phyloP scores from a whole-genome alignment of 2,797 vertebrate genomes.

The Buceros bicornis region DNA sequence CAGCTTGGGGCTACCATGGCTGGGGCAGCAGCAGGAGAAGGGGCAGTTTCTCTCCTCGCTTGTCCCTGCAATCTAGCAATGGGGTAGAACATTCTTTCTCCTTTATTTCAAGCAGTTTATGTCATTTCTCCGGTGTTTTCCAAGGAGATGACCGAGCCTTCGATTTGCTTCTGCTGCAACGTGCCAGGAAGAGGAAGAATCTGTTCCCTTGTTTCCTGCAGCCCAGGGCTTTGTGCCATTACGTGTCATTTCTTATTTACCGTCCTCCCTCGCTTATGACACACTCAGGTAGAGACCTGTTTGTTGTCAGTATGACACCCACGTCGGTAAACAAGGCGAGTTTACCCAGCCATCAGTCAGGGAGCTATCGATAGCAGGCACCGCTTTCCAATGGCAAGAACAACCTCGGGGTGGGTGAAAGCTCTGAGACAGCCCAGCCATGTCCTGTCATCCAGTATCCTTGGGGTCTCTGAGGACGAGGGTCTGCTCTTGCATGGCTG shows the following conservation, averaged over 20 bases:
- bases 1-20: background rate
- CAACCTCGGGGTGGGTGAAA: background rate
- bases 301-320: constrained; percentile 71
- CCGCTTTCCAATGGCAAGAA: background rate
- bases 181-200: background rate
- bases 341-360: constrained; percentile 64
- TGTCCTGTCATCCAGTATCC: background rate
- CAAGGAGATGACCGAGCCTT: background rate
- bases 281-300: constrained; percentile 56
- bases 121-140: fast-evolving
- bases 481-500: background rate
- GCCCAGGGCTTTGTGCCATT: background rate
- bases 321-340: constrained; percentile 48
- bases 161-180: background rate
- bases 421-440: background rate
- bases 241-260: constrained; percentile 56
- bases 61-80: fast-evolving
- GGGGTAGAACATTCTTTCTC: background rate
- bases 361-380: constrained; percentile 3
- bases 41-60: background rate
- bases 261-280: constrained; percentile 42
- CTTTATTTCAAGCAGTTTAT: background rate
- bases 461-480: background rate
- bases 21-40: background rate
- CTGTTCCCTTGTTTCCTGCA: background rate